Evolutionary conservation across 2,888 invertebrate species (phyloP), one percentile per base, ranked within the genome.

Genomic region (Adineta ricciae): DNA sequence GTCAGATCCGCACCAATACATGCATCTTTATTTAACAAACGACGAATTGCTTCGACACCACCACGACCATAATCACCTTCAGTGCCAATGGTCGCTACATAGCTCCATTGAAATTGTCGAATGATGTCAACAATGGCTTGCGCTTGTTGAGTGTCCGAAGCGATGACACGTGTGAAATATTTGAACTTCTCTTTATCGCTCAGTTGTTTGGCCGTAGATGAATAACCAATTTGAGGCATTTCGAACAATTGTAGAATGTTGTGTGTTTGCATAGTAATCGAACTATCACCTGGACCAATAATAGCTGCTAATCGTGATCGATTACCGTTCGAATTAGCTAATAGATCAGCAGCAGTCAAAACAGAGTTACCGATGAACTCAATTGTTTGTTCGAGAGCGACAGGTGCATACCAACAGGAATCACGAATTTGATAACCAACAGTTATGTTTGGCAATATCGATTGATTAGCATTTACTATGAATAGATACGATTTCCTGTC

Each of bases 321-420:
- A 38, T 85, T 86, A 78, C 83, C 86, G 83, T 50, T 86, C 38
- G 87, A 84, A 86, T 32, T 83, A 36, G 16, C 19, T 38, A 24
- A 41, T 64, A n/a, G 86, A 83, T 85, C 36, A 54, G 38, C 54
- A 24, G 49, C 24, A 50, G 38, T 87, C 19, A 87, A 88, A 87
- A 93, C 92, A 72, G 93, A 93, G 89, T 93, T 93, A 83, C 94
- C 92, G 87, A 94, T 93, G 88, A 94, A 92, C 90, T 94, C 93
- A 87, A 94, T 93, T 89, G 93, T 93, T 90, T 94, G 94, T 88
- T 94, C 94, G 87, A 95, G 91, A 50, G 94, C 94, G 8, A 94
- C 93, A 27, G 94, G 93, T 5, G 94, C 93, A 88, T 94, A 94
- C 94, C 94, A 94, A 90, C 94, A 95, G 41, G 94, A 94, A 90